Conservation (phyloP, 2,113 vertebrate species). For the Lichenostomus cassidix region DNA sequence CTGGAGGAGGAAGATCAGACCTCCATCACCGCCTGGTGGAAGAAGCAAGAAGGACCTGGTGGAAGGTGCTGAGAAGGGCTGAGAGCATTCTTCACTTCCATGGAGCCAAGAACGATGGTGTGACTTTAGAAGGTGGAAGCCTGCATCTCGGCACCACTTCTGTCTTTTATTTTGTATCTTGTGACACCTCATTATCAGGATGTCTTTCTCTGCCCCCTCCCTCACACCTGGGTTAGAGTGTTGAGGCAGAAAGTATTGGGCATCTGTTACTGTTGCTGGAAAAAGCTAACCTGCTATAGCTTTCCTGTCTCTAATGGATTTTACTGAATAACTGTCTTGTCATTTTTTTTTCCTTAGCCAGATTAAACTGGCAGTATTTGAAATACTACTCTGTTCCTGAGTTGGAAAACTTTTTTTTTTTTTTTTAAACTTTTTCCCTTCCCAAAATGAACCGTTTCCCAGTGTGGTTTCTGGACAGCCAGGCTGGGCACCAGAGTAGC, state of each 20-base stretch:
- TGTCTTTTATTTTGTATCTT: background rate
- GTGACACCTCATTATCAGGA: background rate
- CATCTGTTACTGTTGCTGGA: background rate
- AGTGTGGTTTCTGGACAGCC: conserved; percentile 5
- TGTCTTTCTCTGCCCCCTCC: background rate
- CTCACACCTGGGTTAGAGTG: background rate
- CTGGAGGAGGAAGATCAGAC: background rate
- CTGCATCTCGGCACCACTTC: background rate
- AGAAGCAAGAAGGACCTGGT: background rate
- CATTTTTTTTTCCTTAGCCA: background rate
- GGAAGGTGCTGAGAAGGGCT: background rate
- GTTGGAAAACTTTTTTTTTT: background rate
- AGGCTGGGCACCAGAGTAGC: conserved; percentile 1
- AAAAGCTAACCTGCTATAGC: background rate
- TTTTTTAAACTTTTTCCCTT: background rate
- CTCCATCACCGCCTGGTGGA: background rate
- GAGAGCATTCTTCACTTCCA: background rate
- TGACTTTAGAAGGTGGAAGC: background rate
- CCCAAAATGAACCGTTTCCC: background rate
- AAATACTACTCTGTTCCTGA: background rate
- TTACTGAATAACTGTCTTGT: conserved; percentile 7
- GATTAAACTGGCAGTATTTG: background rate
- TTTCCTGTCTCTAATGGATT: conserved; percentile 30
- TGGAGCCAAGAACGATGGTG: background rate
- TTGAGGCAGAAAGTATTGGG: background rate